Percentiles rank a stretch among this genome's conserved stretches.
Conservation (phyloP, 2,888 invertebrate genomes). For the Ornithoptera alexandrae region DNA sequence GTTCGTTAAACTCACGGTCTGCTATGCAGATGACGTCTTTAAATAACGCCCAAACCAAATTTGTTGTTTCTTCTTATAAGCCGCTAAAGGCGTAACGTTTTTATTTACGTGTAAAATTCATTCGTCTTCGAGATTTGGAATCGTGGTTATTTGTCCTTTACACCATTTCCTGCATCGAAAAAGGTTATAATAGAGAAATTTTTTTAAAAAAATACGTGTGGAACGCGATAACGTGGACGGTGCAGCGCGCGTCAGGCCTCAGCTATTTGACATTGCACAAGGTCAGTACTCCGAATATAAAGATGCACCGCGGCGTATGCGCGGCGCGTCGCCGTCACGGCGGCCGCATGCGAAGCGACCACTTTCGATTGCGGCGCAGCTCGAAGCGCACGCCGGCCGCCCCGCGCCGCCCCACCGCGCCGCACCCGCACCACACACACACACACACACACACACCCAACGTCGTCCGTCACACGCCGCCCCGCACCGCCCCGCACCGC, state of each 20-base stretch:
- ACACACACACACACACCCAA: too few relatives aligned
- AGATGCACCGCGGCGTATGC: conserved; percentile 64
- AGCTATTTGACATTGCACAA: conserved; percentile 79
- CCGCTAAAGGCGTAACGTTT: too few relatives aligned
- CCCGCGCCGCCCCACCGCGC: conserved; percentile 37
- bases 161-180: too few relatives aligned
- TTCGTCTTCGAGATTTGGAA: too few relatives aligned
- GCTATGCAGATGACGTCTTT: neutral
- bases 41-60: too few relatives aligned
- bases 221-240: conserved; percentile 14
- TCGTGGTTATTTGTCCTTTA: too few relatives aligned
- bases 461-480: too few relatives aligned
- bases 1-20: conserved; percentile 24
- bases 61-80: too few relatives aligned
- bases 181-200: too few relatives aligned
- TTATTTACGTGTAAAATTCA: too few relatives aligned
- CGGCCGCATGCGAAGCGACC: conserved; percentile 63
- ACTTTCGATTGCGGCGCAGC: conserved; percentile 70
- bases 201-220: too few relatives aligned
- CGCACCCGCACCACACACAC: too few relatives aligned
- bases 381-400: conserved; percentile 32
- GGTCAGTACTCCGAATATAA: conserved; percentile 78
- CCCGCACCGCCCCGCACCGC: conserved; percentile 46
- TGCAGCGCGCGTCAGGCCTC: conserved; percentile 51
- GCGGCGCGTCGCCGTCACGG: conserved; percentile 47